A percentile compares a stretch with the other conserved stretches of the same genome.
These are phyloP conservation scores for Timema podura DNA, from an alignment of 2,888 invertebrate species.

Conservation along the genomic window DNA sequence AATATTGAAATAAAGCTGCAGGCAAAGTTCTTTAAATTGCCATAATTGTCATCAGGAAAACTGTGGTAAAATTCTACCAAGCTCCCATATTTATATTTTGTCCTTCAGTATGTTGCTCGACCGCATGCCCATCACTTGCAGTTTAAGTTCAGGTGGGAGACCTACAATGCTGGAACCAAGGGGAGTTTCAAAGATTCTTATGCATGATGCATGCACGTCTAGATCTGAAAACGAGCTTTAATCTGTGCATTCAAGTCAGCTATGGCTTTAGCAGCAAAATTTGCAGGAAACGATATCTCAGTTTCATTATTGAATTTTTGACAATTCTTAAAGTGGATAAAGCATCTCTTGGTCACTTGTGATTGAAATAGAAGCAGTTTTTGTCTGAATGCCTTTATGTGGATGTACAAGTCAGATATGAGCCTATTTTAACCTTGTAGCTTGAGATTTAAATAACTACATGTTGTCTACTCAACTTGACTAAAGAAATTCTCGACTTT, in stretches of 20 bases:
- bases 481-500: no score
- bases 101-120: slow-evolving; percentile 7
- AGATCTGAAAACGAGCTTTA: no score
- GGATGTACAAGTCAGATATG: background rate
- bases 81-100: no score
- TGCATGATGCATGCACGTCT: background rate
- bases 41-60: no score
- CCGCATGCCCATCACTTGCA: background rate
- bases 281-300: background rate
- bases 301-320: background rate
- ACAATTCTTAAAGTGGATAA: background rate
- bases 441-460: no score
- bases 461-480: no score
- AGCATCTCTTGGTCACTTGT: slow-evolving; percentile 9
- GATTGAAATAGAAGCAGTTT: background rate
- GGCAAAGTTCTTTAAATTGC: background rate
- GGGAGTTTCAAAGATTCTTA: slow-evolving; percentile 2
- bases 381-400: background rate
- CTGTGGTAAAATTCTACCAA: background rate
- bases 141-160: slow-evolving; percentile 4
- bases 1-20: no score
- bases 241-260: background rate
- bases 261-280: background rate
- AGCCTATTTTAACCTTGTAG: background rate
- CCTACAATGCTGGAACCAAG: background rate